Base-by-base conservation (phyloP, 2,888 invertebrate species). In the Spisula subtruncata region DNA sequence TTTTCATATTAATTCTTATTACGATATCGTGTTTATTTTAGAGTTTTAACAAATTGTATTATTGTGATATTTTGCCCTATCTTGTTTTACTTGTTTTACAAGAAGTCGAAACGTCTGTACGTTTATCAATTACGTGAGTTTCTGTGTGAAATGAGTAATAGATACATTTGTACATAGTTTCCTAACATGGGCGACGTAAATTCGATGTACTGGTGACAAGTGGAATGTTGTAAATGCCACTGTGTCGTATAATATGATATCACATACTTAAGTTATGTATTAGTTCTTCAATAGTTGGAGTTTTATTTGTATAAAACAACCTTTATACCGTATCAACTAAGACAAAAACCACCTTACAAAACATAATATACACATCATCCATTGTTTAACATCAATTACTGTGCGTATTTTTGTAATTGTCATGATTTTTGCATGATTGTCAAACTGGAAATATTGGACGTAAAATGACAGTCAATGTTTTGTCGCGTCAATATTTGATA, bases 391-490 rank as follows among this genome's bases (percentile, higher is more conserved):
- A 75, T 75, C 75, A 32, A 16, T 75, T 75, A 75, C 75, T 14
- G 29, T 10, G 35, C 12, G 18, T 14, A 75, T 75, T 14, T 75
- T 75, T 75, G 75, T 66, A n/a, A n/a, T 29, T 71, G 32, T n/a
- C 56, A 71, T 5, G 8, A 12, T 29, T 71, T 71, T 71, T 71
- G 32, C 32, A n/a, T 8, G 14, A 35, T 75, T 75, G 75, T 75
- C 75, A 75, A 75, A 75, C 35, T 35, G 75, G 35, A 75, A 75
- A 35, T 32, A 8, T 75, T 10, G 35, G 14, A 16, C 35, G 75
- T 75, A 75, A 75, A 75, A 14, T 75, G 32, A 75, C 35, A 75
- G 16, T 35, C 35, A 1, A 75, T 66, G 60, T 66, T 66, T 66
- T 66, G 60, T 12, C 25, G n/a, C 6, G 20, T 10, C n/a, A 1